Evolutionary conservation across 2,797 vertebrate species (phyloP).

Genomic region (Lagodon rhomboides): DNA sequence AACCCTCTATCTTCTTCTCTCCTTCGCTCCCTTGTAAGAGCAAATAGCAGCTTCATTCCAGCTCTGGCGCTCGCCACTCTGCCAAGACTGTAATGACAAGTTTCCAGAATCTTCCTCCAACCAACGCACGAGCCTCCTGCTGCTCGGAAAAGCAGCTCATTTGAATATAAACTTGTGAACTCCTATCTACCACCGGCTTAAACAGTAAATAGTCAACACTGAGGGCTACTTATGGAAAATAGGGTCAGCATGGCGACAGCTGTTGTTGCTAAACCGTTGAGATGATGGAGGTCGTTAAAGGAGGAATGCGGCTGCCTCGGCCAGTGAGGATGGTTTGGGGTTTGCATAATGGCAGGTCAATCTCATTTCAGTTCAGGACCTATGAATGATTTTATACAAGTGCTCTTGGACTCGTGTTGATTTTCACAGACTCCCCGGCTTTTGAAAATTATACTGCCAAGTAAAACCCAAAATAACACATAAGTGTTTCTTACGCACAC

Average conservation of each 20-base stretch:
- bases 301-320: constrained; percentile 63
- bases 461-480: constrained; percentile 65
- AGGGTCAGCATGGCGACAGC: constrained; percentile 32
- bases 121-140: constrained; percentile 40
- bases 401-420: constrained; percentile 43
- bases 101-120: constrained; percentile 59
- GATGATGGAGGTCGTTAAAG: constrained; percentile 58
- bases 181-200: constrained; percentile 43
- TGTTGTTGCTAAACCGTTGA: constrained; percentile 50
- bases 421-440: constrained; percentile 47
- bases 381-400: constrained; percentile 61
- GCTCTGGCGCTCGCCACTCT: constrained; percentile 39
- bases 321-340: constrained; percentile 68
- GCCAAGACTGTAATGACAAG: constrained; percentile 69
- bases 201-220: constrained; percentile 65
- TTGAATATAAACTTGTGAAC: constrained; percentile 76
- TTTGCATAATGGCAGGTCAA: constrained; percentile 70
- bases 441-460: constrained; percentile 50
- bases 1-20: constrained; percentile 44
- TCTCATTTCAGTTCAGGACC: constrained; percentile 58
- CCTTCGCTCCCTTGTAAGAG: constrained; percentile 37
- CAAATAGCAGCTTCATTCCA: constrained; percentile 53
- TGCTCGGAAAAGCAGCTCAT: constrained; percentile 62
- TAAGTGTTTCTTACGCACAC: constrained; percentile 49
- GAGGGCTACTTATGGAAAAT: constrained; percentile 66